A percentile compares a stretch with the other conserved stretches of the same genome.
Conservation (phyloP, 2,113 vertebrate species). For the Pseudopodoces humilis region DNA sequence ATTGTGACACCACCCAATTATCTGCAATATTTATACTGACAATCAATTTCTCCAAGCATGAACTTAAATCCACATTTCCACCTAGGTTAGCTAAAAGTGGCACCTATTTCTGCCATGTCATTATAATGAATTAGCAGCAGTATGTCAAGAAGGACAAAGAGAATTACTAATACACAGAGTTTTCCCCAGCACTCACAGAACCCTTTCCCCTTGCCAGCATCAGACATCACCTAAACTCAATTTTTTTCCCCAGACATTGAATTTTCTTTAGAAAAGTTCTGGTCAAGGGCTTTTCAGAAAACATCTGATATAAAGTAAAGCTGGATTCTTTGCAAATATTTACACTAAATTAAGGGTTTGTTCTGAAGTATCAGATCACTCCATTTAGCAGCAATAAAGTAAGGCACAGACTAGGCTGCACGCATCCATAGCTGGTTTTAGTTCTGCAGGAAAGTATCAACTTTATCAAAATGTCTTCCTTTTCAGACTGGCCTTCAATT, state of each 20-base stretch:
- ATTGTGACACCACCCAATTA: not conserved
- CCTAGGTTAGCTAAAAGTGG: not conserved
- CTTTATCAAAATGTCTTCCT: not conserved
- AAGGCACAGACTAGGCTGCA: not conserved
- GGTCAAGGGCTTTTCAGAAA: not conserved
- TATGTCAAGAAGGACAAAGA: not conserved
- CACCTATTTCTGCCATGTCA: not conserved
- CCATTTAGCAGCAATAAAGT: not conserved
- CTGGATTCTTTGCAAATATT: not conserved
- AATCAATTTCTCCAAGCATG: not conserved
- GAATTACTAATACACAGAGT: not conserved
- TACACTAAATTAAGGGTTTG: not conserved
- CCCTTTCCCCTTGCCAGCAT: not conserved
- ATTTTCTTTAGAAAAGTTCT: not conserved
- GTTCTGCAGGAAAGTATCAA: not conserved
- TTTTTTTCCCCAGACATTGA: not conserved
- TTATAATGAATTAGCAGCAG: not conserved
- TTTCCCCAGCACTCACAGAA: not conserved
- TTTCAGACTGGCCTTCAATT: not conserved
- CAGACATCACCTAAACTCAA: rapidly evolving
- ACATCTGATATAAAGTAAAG: not conserved
- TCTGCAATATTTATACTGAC: not conserved
- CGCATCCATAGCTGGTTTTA: not conserved
- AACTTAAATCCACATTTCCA: not conserved
- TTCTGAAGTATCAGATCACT: not conserved